Base-by-base conservation (phyloP, 37 sponge, comb jelly and placozoan genomes). In the Mnemiopsis leidyi region DNA sequence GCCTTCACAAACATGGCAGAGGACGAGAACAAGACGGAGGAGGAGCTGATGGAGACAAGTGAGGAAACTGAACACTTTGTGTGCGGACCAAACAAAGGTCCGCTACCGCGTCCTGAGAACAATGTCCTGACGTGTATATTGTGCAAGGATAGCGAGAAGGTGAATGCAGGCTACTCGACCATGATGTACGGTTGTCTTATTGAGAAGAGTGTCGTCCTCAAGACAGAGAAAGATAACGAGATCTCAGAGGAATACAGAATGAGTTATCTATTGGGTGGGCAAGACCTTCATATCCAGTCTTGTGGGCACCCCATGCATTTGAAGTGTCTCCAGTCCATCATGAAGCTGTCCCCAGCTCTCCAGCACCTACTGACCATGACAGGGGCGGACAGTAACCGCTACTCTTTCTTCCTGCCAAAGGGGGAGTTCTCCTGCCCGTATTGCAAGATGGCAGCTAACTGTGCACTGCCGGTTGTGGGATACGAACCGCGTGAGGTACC, bases 221-320 rank as follows among this genome's bases (percentile, higher is more conserved):
- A 85, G 61, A 23, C 35, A 25, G 61, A 85, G 39, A 85, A 85
- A 33, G 40, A 38, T 18, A 40, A 40, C 35, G 90, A 85, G n/a
- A 38, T 85, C 0, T 23, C 36, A 28, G 90, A 40, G 24, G 90
- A 85, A 16, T 77, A 77, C 79, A 77, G 79, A 36, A 85, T 85
- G 61, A 40, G 90, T 38, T n/a, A 85, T 18, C 61, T 85, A 18
- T 9, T 85, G 0, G 90, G 90, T 7, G 90, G 90, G 1, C 61
- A 85, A 28, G 39, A 85, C 90, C 90, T 85, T 0, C 90, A 85
- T 39, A 85, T 85, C 61, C 90, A 85, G 90, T 85, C 90, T 39
- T 85, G 90, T 39, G 90, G 90, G 0, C 90, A 85, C 35, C 90
- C 90, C 13, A 33, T 85, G 23, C 90, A 85, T 26, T 3, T 85